Evolutionary conservation across 1,140 invertebrate genomes (phyloP).

Genomic region (Zophobas morio): DNA sequence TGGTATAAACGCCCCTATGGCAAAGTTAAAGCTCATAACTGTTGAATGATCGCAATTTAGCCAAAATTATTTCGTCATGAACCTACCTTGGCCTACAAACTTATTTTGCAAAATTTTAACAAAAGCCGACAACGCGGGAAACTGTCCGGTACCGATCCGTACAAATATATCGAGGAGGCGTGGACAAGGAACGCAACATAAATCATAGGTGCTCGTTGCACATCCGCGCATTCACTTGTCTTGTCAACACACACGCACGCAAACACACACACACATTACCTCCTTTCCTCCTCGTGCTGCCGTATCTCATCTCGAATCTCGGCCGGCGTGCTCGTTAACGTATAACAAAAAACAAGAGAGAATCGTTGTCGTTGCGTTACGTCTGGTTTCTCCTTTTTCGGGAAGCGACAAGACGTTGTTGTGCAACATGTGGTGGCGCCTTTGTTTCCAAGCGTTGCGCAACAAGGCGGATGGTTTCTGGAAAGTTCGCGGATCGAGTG

Average conservation of each 20-base stretch:
- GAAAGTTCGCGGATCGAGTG: background rate
- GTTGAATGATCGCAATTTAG: too few relatives aligned
- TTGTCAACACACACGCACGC: background rate
- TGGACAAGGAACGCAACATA: background rate
- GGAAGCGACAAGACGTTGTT: background rate
- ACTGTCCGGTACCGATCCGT: background rate
- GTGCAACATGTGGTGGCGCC: background rate
- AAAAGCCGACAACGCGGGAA: too few relatives aligned
- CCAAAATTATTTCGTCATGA: too few relatives aligned
- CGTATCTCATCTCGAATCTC: background rate
- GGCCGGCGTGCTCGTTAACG: slow-evolving; percentile 9
- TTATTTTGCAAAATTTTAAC: too few relatives aligned
- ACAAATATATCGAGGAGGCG: slow-evolving; percentile 2
- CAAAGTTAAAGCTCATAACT: too few relatives aligned
- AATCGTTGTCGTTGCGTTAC: slow-evolving; percentile 5
- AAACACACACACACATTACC: background rate
- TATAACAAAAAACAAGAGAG: background rate
- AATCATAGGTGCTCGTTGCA: slow-evolving; percentile 8
- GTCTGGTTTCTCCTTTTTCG: background rate
- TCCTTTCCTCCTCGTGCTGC: background rate
- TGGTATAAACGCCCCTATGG: too few relatives aligned
- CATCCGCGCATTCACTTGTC: slow-evolving; percentile 12
- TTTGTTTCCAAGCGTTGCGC: background rate
- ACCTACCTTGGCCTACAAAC: too few relatives aligned
- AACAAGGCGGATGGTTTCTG: background rate